Evolutionary conservation across 2,797 vertebrate species (phyloP).

Genomic region (Pseudopleuronectes americanus): DNA sequence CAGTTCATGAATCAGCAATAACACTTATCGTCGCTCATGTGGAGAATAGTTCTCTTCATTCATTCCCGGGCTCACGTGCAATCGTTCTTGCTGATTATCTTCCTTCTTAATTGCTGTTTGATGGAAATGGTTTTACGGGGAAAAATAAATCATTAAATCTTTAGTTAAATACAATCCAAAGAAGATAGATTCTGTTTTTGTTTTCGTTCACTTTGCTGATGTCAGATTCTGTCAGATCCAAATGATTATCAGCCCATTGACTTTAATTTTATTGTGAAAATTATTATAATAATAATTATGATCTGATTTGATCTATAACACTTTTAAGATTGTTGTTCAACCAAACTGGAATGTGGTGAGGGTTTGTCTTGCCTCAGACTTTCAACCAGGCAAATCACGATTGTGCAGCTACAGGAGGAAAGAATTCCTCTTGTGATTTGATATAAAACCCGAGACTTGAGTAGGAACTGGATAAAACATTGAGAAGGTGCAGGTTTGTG

Average conservation of each 20-base stretch:
- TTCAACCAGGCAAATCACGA: slow-evolving; percentile 46
- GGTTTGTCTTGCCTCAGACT: slow-evolving; percentile 30
- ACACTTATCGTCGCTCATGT: slow-evolving; percentile 78
- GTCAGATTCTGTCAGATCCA: slow-evolving; percentile 26
- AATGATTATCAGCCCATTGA: slow-evolving; percentile 39
- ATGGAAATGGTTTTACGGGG: slow-evolving; percentile 37
- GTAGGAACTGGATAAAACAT: slow-evolving; percentile 22
- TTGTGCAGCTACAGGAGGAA: slow-evolving; percentile 59
- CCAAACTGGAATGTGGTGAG: slow-evolving; percentile 54
- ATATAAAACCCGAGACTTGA: slow-evolving; percentile 36
- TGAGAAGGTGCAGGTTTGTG: slow-evolving; percentile 30
- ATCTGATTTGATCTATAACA: slow-evolving; percentile 38
- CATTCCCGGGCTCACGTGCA: slow-evolving; percentile 94
- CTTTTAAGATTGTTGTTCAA: slow-evolving; percentile 55
- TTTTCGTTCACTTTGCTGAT: slow-evolving; percentile 26
- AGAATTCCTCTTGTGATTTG: slow-evolving; percentile 26
- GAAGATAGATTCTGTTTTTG: slow-evolving; percentile 54
- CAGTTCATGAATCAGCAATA: slow-evolving; percentile 92
- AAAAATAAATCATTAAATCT: slow-evolving; percentile 17
- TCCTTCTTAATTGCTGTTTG: slow-evolving; percentile 49
- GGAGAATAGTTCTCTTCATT: slow-evolving; percentile 76
- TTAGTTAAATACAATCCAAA: slow-evolving; percentile 71
- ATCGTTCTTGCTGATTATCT: slow-evolving; percentile 82
- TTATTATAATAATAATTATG: slow-evolving; percentile 38
- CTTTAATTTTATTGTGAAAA: slow-evolving; percentile 46